Percentiles rank a stretch among this genome's conserved stretches.
phyloP scores from a whole-genome alignment of 2,113 vertebrate genomes.

The Cyrtonyx montezumae region DNA sequence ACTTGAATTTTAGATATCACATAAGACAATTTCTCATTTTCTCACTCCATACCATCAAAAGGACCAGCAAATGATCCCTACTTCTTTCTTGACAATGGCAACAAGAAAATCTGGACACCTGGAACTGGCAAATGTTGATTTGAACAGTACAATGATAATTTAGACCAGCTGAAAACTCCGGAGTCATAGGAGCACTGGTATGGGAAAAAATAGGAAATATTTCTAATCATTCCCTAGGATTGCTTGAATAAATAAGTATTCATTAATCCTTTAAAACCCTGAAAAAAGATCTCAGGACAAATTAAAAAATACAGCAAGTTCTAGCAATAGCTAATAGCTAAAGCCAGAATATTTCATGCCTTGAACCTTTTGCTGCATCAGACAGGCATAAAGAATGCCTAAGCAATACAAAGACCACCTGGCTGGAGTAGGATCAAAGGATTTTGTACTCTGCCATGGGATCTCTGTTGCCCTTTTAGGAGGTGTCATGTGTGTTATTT shows the following conservation, averaged over 20 bases:
- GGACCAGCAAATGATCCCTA: neutral
- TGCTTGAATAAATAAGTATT: neutral
- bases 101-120: neutral
- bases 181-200: neutral
- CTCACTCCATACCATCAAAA: neutral
- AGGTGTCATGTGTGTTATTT: fast-evolving
- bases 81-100: neutral
- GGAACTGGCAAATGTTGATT: neutral
- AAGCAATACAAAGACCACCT: neutral
- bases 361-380: neutral
- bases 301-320: neutral
- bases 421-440: neutral
- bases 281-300: neutral
- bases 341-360: neutral
- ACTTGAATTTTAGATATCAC: neutral
- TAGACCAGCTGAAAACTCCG: neutral
- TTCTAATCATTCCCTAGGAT: neutral
- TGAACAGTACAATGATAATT: neutral
- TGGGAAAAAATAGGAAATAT: neutral
- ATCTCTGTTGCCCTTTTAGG: neutral
- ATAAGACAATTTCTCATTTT: neutral
- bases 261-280: neutral
- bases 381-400: neutral
- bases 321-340: neutral
- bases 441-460: neutral